Percentiles rank a stretch among this genome's conserved stretches.
Evolutionary conservation across 2,888 invertebrate genomes (phyloP).

Genomic region (Erpobdella octoculata): DNA sequence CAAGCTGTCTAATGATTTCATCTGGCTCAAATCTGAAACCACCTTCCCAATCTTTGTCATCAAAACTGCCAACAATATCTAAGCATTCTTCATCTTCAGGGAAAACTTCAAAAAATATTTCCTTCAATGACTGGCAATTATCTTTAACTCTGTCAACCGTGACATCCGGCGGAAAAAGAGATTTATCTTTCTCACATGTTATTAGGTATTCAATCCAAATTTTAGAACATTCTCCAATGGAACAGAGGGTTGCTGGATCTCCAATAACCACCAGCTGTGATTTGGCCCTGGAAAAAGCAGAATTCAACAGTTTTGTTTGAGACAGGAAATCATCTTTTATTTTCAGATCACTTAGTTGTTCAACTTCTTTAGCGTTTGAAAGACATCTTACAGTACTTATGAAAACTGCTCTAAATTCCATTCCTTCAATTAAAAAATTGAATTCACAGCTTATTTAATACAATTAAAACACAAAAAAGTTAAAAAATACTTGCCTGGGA

Average conservation of each 20-base stretch:
- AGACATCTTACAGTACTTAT: conserved; percentile 48
- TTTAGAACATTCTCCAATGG: conserved; percentile 67
- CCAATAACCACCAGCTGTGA: conserved; percentile 64
- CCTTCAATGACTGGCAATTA: background rate
- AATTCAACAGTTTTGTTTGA: conserved; percentile 48
- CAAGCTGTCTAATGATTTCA: conserved; percentile 42
- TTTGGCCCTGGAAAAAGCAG: conserved; percentile 48
- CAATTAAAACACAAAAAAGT: background rate
- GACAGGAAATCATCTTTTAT: conserved; percentile 47
- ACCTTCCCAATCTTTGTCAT: conserved; percentile 38
- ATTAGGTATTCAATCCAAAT: conserved; percentile 32
- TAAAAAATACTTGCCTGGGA: conserved; percentile 41
- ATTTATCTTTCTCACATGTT: conserved; percentile 1
- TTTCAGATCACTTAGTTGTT: no score
- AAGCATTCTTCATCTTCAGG: background rate
- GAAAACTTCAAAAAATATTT: background rate
- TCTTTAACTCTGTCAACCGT: conserved; percentile 16
- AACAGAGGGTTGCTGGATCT: conserved; percentile 72
- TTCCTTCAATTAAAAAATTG: conserved; percentile 45
- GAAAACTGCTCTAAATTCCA: conserved; percentile 47
- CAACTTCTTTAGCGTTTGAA: no score
- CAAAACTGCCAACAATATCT: conserved; percentile 6
- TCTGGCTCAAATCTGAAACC: conserved; percentile 39
- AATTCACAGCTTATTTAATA: no score
- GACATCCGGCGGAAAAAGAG: conserved; percentile 5